Base-by-base conservation (phyloP, 92 coral and sea anemone genomes). In the Diadumene lineata region DNA sequence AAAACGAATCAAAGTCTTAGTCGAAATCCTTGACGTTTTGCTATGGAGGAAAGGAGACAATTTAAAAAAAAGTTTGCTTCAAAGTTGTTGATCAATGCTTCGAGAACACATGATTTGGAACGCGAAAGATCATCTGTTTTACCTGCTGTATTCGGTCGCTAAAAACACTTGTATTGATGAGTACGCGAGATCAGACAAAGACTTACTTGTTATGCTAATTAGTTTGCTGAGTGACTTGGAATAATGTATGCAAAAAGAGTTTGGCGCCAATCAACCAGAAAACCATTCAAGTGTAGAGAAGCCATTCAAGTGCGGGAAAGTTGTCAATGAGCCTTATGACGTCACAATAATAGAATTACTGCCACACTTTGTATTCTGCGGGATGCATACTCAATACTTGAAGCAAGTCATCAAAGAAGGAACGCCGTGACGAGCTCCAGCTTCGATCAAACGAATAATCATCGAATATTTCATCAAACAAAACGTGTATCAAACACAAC, bases 311-410 rank as follows among this genome's bases (percentile, higher is more conserved):
- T 55, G 67, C 34, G n/a, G 66, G 57, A 32, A 51, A 43, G 62
- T 33, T 51, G 82, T 77, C 74, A 77, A 66, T 73, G 69, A 30
- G 38, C 50, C 60, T 33, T 27, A 34, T 78, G 82, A 78, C 82
- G 76, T 78, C 82, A 78, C 82, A 78, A 78, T 62, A 53, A 60
- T 24, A 30, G 19, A 31, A 55, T 78, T 58, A 68, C 68, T 25
- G 32, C 65, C 72, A 53, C 82, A 55, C 69, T 56, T 31, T 56
- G 31, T n/a, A 18, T 19, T 10, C 82, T 68, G 60, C 64, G 30
- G 72, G 82, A 72, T 31, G 56, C 48, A 72, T 58, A 6, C 77
- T 72, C 21, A 48, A 72, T 61, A 26, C 77, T 34, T 56, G 43
- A 43, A 31, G 18, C 66, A 25, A 28, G 15, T n/a, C 2, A 10